Evolutionary conservation across 2,797 vertebrate species (phyloP), one percentile per base, ranked within the genome.

Genomic region (Sebastes kiyomatsui): DNA sequence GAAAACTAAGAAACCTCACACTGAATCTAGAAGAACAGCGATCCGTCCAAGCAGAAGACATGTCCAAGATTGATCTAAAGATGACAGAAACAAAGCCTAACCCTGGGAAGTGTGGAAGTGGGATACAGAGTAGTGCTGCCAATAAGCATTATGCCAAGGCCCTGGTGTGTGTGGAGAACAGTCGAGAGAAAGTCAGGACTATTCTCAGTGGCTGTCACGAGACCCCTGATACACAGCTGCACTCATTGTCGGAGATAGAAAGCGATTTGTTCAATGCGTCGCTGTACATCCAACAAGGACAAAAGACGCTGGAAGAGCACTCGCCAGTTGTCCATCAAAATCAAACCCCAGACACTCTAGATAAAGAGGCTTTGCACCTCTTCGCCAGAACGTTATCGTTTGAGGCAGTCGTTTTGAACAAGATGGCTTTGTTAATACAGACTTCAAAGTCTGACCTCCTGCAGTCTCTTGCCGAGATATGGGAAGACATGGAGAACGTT

Each of bases 1-100:
- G 98, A 27, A 99, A 98, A 77, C 96, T 99, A 62, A 96, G 96
- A 91, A 96, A 96, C 5, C 96, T 98, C 25, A 98, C 97, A 0
- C 92, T 96, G 77, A 97, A 95, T 80, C 94, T 98, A 13, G 96
- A 97, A 67, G 96, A 96, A 71, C 96, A 97, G 66, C 96, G 92
- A 0, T 91, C 94, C 67, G 90, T 90, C 28, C 88, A 95, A 72
- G 89, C 94, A 65, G 96, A 97, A 59, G 95, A 95, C 0, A 80
- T 96, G 20, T 88, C 95, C 0, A 92, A 90, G 4, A 71, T 91
- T 94, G 94, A 95, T 81, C 90, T 96, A 28, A 89, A 91, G 1
- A 94, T 96, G 61, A 90, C 96, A 11, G 93, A 84, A 58, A 89
- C 70, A 5, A 77, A 88, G 56, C 27, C 82, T 7, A 92, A 93